Conservation (phyloP, 1,140 invertebrate species). For the Lasioglossum albipes region DNA sequence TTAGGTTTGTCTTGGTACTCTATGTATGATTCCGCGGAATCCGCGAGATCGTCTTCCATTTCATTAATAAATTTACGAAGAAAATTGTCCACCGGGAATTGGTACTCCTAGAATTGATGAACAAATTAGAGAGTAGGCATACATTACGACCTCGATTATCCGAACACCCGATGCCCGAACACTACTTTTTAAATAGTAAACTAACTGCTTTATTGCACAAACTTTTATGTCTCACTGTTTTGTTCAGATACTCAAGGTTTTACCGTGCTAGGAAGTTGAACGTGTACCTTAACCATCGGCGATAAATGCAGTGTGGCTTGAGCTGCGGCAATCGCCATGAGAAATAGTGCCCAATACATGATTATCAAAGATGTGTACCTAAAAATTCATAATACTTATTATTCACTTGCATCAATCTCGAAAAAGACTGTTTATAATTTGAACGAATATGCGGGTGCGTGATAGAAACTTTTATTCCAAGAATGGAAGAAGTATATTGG, state of each 20-base stretch:
- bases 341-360: conserved; percentile 55
- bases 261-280: too few species aligned
- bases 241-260: too few species aligned
- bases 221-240: too few species aligned
- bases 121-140: background rate
- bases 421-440: too few species aligned
- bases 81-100: conserved; percentile 82
- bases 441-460: too few species aligned
- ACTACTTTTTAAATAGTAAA: too few species aligned
- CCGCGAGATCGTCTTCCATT: conserved; percentile 85
- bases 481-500: too few species aligned
- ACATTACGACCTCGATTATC: too few species aligned
- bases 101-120: conserved; percentile 61
- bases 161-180: too few species aligned
- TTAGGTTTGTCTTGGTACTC: conserved; percentile 85
- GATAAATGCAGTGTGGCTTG: conserved; percentile 63
- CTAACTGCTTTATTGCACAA: too few species aligned
- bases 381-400: background rate
- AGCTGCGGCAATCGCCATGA: conserved; percentile 50
- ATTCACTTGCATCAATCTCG: too few species aligned
- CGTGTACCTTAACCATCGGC: conserved; percentile 64
- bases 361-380: background rate
- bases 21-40: conserved; percentile 82
- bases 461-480: too few species aligned
- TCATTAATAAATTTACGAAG: conserved; percentile 85